phyloP scores from a whole-genome alignment of 2,888 invertebrate species.

The Saturnia pavonia region DNA sequence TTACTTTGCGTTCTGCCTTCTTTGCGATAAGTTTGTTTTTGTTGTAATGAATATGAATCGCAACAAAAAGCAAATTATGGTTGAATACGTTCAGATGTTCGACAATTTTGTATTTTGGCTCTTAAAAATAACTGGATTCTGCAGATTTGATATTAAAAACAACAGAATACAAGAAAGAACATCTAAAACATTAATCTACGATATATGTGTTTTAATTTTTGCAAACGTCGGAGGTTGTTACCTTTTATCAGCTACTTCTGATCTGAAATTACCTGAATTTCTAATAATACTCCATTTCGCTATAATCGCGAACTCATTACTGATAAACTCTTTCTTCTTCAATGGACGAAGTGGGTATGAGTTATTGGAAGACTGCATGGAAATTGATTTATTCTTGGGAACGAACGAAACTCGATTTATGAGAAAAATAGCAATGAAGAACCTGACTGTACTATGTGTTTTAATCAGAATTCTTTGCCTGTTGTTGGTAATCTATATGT shows the following conservation, averaged over 20 bases:
- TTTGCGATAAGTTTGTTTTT: neutral
- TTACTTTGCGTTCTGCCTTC: neutral
- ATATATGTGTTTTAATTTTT: conserved; percentile 34
- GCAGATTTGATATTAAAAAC: conserved; percentile 50
- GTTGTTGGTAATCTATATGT: conserved; percentile 36
- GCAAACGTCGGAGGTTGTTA: conserved; percentile 34
- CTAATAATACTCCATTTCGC: conserved; percentile 42
- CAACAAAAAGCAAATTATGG: conserved; percentile 35
- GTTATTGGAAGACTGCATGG: conserved; percentile 44
- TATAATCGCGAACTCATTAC: conserved; percentile 40
- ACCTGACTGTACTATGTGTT: conserved; percentile 29
- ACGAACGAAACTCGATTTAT: conserved; percentile 57
- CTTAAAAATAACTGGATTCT: conserved; percentile 45
- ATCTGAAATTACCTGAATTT: conserved; percentile 46
- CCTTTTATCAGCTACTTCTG: conserved; percentile 39
- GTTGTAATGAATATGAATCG: conserved; percentile 30
- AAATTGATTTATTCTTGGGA: conserved; percentile 57
- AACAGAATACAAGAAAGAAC: conserved; percentile 42
- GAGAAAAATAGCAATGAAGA: conserved; percentile 42
- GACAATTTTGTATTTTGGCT: conserved; percentile 34
- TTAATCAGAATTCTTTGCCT: conserved; percentile 34
- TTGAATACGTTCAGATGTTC: conserved; percentile 42
- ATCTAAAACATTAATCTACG: conserved; percentile 36
- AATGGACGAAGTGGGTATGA: conserved; percentile 42
- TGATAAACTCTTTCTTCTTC: conserved; percentile 46